These are phyloP conservation scores for Tubulanus polymorphus DNA, from an alignment of 2,888 invertebrate genomes.

Conservation along the genomic window DNA sequence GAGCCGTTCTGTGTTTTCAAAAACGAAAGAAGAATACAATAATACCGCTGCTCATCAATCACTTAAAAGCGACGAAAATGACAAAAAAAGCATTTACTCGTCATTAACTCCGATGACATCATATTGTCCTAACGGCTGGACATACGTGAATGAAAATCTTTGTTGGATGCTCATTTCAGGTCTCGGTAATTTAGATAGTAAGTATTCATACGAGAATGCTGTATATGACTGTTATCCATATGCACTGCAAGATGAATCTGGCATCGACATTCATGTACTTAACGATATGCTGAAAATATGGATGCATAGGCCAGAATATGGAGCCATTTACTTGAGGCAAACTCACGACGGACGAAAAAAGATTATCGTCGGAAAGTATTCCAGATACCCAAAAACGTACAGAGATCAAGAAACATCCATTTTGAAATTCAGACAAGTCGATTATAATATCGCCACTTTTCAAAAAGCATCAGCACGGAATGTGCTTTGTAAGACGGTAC, in stretches of 20 bases:
- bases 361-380: not conserved
- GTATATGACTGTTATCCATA: not conserved
- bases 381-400: not conserved
- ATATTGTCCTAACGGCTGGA: not conserved
- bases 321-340: not conserved
- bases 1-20: too few species aligned
- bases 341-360: not conserved
- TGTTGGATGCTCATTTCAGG: not conserved
- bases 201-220: not conserved
- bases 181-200: not conserved
- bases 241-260: not conserved
- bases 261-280: not conserved
- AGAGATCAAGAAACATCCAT: not conserved
- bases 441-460: too few species aligned
- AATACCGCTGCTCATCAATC: not conserved
- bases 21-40: not conserved
- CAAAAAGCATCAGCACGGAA: not conserved
- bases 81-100: not conserved
- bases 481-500: not conserved
- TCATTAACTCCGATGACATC: not conserved
- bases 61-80: not conserved
- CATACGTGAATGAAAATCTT: not conserved
- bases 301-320: not conserved
- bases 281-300: not conserved
- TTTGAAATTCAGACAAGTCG: too few species aligned